Conservation (phyloP, 2,888 invertebrate species). For the Oeneis ivallda region DNA sequence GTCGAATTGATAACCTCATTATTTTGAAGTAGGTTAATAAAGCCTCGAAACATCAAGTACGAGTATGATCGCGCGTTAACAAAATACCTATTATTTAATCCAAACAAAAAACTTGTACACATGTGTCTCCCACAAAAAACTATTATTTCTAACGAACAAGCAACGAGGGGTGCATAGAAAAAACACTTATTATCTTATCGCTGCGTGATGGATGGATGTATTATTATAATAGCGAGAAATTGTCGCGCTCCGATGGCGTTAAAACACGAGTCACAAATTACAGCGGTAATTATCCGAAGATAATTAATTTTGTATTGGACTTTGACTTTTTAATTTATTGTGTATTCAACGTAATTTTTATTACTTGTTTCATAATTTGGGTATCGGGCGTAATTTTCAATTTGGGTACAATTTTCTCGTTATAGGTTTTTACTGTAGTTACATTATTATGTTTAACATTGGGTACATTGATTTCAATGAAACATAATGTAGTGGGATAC, state of each 20-base stretch:
- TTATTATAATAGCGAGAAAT: conserved; percentile 57
- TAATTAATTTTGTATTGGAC: conserved; percentile 21
- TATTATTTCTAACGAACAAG: conserved; percentile 52
- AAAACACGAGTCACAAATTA: conserved; percentile 29
- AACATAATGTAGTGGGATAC: no score
- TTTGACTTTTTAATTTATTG: conserved; percentile 1
- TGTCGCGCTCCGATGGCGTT: conserved; percentile 30
- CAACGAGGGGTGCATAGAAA: conserved; percentile 70
- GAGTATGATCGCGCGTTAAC: conserved; percentile 15
- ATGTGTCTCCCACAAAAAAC: conserved; percentile 63
- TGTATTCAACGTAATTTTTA: not conserved
- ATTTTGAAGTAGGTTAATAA: no score
- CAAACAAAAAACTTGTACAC: conserved; percentile 45
- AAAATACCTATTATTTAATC: conserved; percentile 37
- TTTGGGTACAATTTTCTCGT: not conserved
- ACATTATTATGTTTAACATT: no score
- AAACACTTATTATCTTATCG: conserved; percentile 71
- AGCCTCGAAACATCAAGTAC: conserved; percentile 12
- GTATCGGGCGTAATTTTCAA: not conserved
- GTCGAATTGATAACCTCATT: no score
- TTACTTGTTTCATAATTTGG: not conserved
- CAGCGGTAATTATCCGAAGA: conserved; percentile 7
- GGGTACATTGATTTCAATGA: no score
- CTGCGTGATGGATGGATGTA: conserved; percentile 62
- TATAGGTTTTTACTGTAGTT: no score